Evolutionary conservation across 2,797 vertebrate species (phyloP), one percentile per base, ranked within the genome.

Genomic region (Columba guinea): DNA sequence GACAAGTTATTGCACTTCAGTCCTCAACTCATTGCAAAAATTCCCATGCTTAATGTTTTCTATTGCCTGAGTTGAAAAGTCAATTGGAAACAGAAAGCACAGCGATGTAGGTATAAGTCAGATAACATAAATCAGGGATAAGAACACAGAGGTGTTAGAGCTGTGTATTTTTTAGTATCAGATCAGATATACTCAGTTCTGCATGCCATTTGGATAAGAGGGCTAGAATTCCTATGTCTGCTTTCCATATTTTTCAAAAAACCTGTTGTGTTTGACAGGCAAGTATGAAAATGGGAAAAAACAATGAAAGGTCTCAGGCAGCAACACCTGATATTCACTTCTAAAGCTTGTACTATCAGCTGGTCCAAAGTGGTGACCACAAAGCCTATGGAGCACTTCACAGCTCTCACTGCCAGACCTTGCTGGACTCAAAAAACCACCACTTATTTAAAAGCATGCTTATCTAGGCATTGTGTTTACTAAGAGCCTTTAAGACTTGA

Each of bases 61-160:
- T 78, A 51, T 58, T 81, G 62, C 19, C 69, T 84, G 87, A 95
- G 44, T 30, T 26, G 27, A 51, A 44, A 91, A 90, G 67, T 81
- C 83, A 91, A 88, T 53, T 94, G 83, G 63, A 95, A 95, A 91
- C 87, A 95, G 84, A 92, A 91, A 48, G 59, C 32, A 82, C 18
- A 37, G 59, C 26, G 74, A 84, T 59, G n/a, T 37, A 82, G 55
- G 62, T 73, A 73, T 7, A 83, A 89, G 34, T 51, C 63, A 76
- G 80, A 84, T 59, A 24, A 63, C 23, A 76, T 73, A 82, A 82
- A 86, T 90, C 83, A 67, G 5, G 27, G n/a, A 84, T 52, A 89
- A 84, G 48, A 44, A 53, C 46, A 86, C 22, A 85, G 83, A 90
- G 84, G 67, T 26, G 18, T n/a, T n/a, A 56, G 8, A 76, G 55